phyloP scores from a whole-genome alignment of 2,113 vertebrate species.

The Bolborhynchus lineola region DNA sequence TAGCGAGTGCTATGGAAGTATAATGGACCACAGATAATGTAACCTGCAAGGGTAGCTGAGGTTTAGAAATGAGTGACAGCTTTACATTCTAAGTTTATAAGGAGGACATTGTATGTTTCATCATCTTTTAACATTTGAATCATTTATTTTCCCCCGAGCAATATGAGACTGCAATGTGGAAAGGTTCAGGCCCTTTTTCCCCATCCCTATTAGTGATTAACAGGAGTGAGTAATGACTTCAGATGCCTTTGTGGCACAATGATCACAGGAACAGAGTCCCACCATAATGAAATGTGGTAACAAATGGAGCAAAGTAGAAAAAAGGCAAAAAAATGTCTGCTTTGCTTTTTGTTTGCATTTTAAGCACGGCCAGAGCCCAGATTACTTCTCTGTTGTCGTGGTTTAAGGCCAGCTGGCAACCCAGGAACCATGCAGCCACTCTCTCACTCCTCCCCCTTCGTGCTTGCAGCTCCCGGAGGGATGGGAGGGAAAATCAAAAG shows the following conservation, averaged over 20 bases:
- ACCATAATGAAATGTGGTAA: neutral
- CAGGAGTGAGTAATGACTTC: constrained; percentile 59
- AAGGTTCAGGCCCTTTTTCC: constrained; percentile 35
- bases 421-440: too few species aligned
- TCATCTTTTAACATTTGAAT: neutral
- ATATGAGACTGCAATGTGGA: neutral
- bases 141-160: constrained; percentile 1
- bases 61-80: neutral
- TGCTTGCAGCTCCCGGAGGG: too few species aligned
- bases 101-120: neutral
- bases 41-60: neutral
- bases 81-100: constrained; percentile 13
- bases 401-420: too few species aligned
- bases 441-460: too few species aligned
- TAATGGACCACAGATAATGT: neutral
- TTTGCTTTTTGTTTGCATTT: neutral
- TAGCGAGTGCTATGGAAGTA: neutral
- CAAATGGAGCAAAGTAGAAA: neutral
- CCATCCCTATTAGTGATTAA: constrained; percentile 48
- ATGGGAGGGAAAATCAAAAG: too few species aligned
- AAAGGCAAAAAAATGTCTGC: neutral
- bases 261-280: neutral
- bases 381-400: neutral
- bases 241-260: neutral
- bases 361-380: neutral